Conservation (phyloP, 2,113 vertebrate genomes). For the Chelonoidis abingdonii region DNA sequence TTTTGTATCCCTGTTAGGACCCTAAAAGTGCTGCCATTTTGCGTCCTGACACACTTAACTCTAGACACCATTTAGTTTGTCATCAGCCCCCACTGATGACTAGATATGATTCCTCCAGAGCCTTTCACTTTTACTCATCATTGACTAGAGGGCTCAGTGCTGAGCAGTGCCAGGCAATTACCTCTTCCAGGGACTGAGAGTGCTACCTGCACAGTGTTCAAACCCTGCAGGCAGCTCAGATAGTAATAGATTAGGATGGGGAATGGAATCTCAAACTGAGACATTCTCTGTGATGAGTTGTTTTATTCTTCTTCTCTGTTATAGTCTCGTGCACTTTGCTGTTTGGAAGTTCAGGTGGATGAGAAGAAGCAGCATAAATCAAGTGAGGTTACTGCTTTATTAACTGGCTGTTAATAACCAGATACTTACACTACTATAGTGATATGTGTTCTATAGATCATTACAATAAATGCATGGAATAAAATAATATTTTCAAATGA, state of each 20-base stretch:
- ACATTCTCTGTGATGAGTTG: not conserved
- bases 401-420: not conserved
- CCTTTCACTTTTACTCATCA: not conserved
- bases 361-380: conserved; percentile 70
- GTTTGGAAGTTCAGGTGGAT: conserved; percentile 77
- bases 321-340: conserved; percentile 81
- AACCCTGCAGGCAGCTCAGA: rapidly evolving
- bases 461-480: not conserved
- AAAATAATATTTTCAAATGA: not conserved
- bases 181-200: not conserved
- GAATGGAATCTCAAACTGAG: not conserved
- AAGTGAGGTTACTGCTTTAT: conserved; percentile 49
- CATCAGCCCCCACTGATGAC: not conserved
- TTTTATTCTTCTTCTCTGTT: conserved; percentile 12
- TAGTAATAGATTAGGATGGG: not conserved
- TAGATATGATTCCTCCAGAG: not conserved
- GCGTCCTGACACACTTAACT: not conserved
- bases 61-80: rapidly evolving
- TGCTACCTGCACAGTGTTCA: not conserved
- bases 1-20: not conserved
- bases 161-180: not conserved
- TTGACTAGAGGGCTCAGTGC: not conserved
- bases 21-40: not conserved
- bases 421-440: not conserved
- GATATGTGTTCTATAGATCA: not conserved